Evolutionary conservation across 2,888 invertebrate genomes (phyloP), one percentile per base, ranked within the genome.

Genomic region (Diogma glabrata): DNA sequence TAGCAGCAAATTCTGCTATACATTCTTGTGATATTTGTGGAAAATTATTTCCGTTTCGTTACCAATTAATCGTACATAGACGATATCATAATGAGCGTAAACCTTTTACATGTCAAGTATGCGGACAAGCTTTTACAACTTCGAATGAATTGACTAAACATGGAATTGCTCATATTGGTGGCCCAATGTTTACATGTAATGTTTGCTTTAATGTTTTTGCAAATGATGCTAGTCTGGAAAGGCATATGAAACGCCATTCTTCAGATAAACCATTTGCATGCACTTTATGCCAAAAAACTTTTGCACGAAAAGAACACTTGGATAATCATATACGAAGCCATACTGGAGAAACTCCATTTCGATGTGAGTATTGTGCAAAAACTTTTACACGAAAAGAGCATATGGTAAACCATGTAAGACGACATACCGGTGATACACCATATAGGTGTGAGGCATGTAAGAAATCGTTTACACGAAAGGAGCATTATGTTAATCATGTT

Each of bases 211-310:
- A 83, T 64, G 83, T 82, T 45, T 84, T 84, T 64, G 83, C 82
- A 30, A 83, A 82, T 63, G 81, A 80, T 52, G 78, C 80, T 33
- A 77, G 77, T 52, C 64, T 79, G 58, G 87, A 87, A 64, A 76
- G 87, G 53, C 87, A 87, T 63, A 82, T 84, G 72, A 88, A 89
- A 66, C 75, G 87, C 48, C 79, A 88, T 65, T 79, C 86, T 4
- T 86, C 86, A 53, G 88, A 88, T 67, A 88, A 87, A 65, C 88
- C 87, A 4, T 88, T 87, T 64, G 84, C 83, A 54, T 89, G 89
- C 71, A 81, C 84, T 17, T 84, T 85, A 61, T 90, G 89, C 69
- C 87, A 86, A 58, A 89, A 89, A 69, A 84, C 85, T 22, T 90
- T 90, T 70, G 87, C 87, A 10, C 77, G 89, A 51, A 89, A 89